These are phyloP conservation scores for Drosophila anomelani DNA, from an alignment of 2,888 invertebrate genomes.

Conservation along the genomic window DNA sequence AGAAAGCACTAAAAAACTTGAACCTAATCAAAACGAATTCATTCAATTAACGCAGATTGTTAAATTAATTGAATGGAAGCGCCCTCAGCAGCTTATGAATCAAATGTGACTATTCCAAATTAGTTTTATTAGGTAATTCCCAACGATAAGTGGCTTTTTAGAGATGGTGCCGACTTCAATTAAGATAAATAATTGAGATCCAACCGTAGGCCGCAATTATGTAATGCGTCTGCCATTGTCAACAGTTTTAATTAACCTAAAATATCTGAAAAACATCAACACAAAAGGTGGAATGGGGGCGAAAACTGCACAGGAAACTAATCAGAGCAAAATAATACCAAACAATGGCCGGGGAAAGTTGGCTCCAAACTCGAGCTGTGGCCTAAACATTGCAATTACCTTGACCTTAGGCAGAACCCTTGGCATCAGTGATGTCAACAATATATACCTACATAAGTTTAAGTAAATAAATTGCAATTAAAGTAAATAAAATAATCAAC, in stretches of 20 bases:
- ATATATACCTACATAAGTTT: background rate
- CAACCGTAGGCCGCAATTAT: conserved; percentile 35
- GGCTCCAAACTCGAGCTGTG: conserved; percentile 12
- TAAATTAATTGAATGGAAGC: conserved; percentile 7
- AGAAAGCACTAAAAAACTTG: background rate
- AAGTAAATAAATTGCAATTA: background rate
- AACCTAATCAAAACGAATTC: conserved; percentile 8
- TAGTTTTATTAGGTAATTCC: conserved; percentile 28
- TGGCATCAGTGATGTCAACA: background rate
- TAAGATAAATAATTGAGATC: conserved; percentile 24
- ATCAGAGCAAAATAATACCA: conserved; percentile 19
- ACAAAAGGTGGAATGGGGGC: background rate
- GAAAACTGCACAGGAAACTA: conserved; percentile 14
- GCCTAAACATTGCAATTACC: conserved; percentile 48
- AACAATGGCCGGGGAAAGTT: conserved; percentile 30
- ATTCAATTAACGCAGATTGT: conserved; percentile 24
- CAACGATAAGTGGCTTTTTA: conserved; percentile 20
- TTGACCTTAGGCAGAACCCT: conserved; percentile 51
- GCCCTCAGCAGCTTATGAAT: conserved; percentile 15
- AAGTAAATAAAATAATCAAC: background rate
- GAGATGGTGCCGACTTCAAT: conserved; percentile 7
- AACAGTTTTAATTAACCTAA: conserved; percentile 42
- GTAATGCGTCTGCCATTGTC: conserved; percentile 29
- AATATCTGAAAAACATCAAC: conserved; percentile 1
- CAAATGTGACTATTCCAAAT: conserved; percentile 16